phyloP scores from a whole-genome alignment of 2,113 vertebrate species.

The Ptyas mucosa region DNA sequence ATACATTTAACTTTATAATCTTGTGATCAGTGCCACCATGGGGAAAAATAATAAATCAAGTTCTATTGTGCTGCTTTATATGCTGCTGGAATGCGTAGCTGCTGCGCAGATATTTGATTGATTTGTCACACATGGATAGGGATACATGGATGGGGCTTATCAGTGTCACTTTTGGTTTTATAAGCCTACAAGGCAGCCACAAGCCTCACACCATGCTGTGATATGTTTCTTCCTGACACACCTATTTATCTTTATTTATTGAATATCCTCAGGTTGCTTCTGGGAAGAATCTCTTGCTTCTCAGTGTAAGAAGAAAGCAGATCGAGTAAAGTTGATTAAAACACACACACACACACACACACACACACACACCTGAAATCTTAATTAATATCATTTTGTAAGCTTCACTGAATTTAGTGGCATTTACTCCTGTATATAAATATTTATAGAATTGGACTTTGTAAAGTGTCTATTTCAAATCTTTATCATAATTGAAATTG shows the following conservation, averaged over 20 bases:
- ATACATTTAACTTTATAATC: slow-evolving; percentile 73
- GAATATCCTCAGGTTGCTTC: slow-evolving; percentile 1
- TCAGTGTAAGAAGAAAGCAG: not conserved
- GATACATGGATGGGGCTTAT: slow-evolving; percentile 16
- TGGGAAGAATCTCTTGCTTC: not conserved
- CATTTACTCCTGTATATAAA: not conserved
- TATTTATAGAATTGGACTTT: not conserved
- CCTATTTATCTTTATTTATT: not conserved
- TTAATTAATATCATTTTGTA: not conserved
- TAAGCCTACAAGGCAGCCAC: not conserved
- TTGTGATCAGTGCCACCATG: slow-evolving; percentile 52
- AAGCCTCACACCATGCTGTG: not conserved
- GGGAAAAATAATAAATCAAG: slow-evolving; percentile 64
- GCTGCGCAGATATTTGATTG: slow-evolving; percentile 37
- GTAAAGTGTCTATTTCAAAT: not conserved
- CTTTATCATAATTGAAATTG: not conserved
- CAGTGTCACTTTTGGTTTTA: slow-evolving; percentile 1
- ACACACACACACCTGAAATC: not conserved
- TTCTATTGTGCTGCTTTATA: slow-evolving; percentile 44
- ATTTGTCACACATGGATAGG: not conserved
- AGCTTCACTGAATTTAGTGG: not conserved
- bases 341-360: too few species aligned
- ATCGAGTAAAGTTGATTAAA: slow-evolving; percentile 3
- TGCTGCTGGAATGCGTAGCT: slow-evolving; percentile 50
- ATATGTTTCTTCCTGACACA: not conserved